Evolutionary conservation across 2,113 vertebrate species (phyloP).

Genomic region (Penelope pileata): DNA sequence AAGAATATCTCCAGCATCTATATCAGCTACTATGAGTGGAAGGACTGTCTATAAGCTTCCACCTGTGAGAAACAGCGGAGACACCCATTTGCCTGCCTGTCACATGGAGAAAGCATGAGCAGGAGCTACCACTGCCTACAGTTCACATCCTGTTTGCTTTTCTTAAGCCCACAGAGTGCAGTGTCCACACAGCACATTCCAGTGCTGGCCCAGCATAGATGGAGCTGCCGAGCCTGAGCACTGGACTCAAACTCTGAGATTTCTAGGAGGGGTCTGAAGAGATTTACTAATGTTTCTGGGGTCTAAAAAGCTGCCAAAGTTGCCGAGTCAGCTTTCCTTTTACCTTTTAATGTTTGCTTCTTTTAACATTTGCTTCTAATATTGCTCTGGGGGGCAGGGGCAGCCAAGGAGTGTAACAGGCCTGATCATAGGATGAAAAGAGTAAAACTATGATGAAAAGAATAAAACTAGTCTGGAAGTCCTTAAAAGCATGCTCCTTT

Average conservation of each 20-base stretch:
- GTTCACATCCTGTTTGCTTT: neutral
- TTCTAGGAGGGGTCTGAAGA: neutral
- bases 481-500: neutral
- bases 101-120: neutral
- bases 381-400: neutral
- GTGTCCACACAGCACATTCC: neutral
- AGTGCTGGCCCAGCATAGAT: neutral
- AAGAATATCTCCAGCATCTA: neutral
- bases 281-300: neutral
- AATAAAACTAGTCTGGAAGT: neutral
- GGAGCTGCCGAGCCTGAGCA: neutral
- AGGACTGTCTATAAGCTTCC: neutral
- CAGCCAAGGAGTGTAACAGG: neutral
- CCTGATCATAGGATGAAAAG: neutral
- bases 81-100: neutral
- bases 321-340: neutral
- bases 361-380: neutral
- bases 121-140: neutral
- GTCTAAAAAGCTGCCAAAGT: neutral
- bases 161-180: neutral
- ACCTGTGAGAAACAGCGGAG: neutral
- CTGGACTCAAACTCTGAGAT: neutral
- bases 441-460: neutral
- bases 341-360: neutral
- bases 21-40: neutral